A percentile compares a stretch with the other conserved stretches of the same genome.
Evolutionary conservation across 1,140 invertebrate genomes (phyloP).

Genomic region (Eubasilissa regina): DNA sequence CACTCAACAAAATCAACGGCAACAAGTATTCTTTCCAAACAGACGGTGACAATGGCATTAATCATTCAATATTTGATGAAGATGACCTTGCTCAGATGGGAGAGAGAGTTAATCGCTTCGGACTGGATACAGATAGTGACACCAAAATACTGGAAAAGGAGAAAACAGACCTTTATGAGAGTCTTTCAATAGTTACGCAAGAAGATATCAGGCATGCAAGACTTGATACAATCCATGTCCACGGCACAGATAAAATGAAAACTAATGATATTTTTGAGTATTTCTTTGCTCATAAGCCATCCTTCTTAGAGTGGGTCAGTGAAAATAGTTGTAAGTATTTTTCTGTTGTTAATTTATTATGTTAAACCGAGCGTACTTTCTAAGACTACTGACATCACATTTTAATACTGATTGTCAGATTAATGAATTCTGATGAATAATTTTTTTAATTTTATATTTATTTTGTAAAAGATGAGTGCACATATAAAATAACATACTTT

Average conservation of each 20-base stretch:
- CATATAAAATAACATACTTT: too few species aligned
- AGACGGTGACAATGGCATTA: conserved; percentile 42
- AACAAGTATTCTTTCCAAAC: conserved; percentile 39
- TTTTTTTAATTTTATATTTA: too few species aligned
- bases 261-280: conserved; percentile 59
- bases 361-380: too few species aligned
- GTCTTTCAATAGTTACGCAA: conserved; percentile 44
- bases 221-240: conserved; percentile 54
- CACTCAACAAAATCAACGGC: neutral
- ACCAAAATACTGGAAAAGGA: conserved; percentile 42
- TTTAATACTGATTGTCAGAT: too few species aligned
- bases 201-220: conserved; percentile 55
- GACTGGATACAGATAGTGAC: conserved; percentile 41
- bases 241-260: conserved; percentile 54
- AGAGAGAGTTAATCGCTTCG: conserved; percentile 47
- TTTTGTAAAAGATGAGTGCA: too few species aligned
- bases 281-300: conserved; percentile 54
- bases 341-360: neutral
- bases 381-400: too few species aligned
- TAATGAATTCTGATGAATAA: too few species aligned
- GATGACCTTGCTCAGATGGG: conserved; percentile 51
- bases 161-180: conserved; percentile 50
- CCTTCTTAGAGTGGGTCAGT: conserved; percentile 57
- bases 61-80: conserved; percentile 54
- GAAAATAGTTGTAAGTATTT: conserved; percentile 55